Percentiles rank a stretch among this genome's conserved stretches.
Evolutionary conservation across 2,113 vertebrate genomes (phyloP).

Genomic region (Myrmecophaga tridactyla): DNA sequence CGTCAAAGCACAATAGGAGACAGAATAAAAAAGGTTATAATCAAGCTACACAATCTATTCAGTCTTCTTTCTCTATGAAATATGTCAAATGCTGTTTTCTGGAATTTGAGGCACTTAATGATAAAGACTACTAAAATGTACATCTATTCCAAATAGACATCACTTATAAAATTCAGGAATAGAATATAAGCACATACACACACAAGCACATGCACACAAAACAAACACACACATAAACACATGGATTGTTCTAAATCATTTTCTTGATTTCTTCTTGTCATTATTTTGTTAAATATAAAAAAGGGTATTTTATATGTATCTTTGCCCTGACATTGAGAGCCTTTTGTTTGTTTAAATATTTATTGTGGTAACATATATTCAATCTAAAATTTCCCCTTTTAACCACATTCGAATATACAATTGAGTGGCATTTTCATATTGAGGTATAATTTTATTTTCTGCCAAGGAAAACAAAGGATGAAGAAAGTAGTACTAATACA

Average conservation of each 20-base stretch:
- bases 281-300: not conserved
- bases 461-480: not conserved
- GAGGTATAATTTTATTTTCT: not conserved
- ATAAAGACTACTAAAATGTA: not conserved
- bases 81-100: not conserved
- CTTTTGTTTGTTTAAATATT: not conserved
- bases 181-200: not conserved
- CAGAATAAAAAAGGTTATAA: conserved; percentile 10
- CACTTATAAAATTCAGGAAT: not conserved
- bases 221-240: too few relatives aligned
- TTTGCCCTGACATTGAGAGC: not conserved
- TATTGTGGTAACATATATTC: too few relatives aligned
- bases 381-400: too few relatives aligned
- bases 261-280: not conserved
- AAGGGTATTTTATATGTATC: not conserved
- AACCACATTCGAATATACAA: too few relatives aligned
- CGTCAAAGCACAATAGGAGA: not conserved
- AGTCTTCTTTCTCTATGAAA: not conserved
- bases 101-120: not conserved
- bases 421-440: not conserved
- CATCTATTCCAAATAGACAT: not conserved
- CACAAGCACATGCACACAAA: not conserved
- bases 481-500: not conserved
- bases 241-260: not conserved
- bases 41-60: not conserved